phyloP scores from a whole-genome alignment of 2,113 vertebrate genomes.

The Cavia porcellus region DNA sequence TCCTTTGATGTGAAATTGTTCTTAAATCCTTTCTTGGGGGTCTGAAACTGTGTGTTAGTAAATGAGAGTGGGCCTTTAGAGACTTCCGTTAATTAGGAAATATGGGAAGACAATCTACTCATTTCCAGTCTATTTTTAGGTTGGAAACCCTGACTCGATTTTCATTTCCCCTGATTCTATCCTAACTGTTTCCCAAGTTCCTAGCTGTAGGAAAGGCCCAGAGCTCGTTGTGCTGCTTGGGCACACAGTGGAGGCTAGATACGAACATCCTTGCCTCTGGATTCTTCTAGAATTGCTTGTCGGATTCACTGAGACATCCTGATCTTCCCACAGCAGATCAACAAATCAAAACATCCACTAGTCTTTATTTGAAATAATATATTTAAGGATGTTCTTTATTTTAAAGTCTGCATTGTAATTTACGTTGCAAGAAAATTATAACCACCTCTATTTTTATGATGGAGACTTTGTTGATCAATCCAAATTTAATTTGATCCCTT shows the following conservation, averaged over 20 bases:
- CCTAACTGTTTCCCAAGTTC: slow-evolving; percentile 33
- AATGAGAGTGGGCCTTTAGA: slow-evolving; percentile 16
- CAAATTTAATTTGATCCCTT: slow-evolving; percentile 31
- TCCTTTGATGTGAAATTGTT: slow-evolving; percentile 46
- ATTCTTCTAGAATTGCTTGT: background rate
- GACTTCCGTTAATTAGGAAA: slow-evolving; percentile 66
- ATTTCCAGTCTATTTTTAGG: slow-evolving; percentile 7
- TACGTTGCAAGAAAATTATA: slow-evolving; percentile 6
- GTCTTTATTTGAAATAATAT: slow-evolving; percentile 44
- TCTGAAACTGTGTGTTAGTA: background rate
- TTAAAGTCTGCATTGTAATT: slow-evolving; percentile 25
- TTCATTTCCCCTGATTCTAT: slow-evolving; percentile 51
- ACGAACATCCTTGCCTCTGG: background rate
- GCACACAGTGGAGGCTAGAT: too few relatives aligned
- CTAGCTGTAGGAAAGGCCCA: background rate
- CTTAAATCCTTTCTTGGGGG: background rate
- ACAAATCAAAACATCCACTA: background rate
- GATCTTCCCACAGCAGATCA: background rate
- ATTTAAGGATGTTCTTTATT: background rate
- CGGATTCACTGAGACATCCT: background rate
- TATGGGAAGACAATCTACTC: slow-evolving; percentile 23
- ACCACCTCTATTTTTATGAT: background rate
- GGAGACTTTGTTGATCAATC: slow-evolving; percentile 28
- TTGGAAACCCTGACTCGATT: slow-evolving; percentile 8
- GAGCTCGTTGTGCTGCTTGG: background rate